Percentiles rank a stretch among this genome's conserved stretches.
phyloP scores from a whole-genome alignment of 2,797 vertebrate species.

The Moxostoma hubbsi region DNA sequence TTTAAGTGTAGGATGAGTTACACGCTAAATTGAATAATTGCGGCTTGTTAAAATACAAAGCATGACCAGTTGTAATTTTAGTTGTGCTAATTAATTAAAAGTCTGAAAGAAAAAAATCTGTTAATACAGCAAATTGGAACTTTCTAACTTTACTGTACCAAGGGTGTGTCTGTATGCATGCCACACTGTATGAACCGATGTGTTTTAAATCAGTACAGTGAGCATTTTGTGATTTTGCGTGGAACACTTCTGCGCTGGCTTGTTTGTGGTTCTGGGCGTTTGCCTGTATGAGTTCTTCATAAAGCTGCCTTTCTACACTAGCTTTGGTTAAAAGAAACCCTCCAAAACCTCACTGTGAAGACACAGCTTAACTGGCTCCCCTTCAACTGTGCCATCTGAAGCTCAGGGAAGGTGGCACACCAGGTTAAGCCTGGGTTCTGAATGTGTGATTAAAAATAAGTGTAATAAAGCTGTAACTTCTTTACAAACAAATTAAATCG shows the following conservation, averaged over 20 bases:
- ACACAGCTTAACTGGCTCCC: conserved; percentile 77
- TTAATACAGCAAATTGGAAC: background rate
- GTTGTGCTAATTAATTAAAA: background rate
- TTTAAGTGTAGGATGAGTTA: no score
- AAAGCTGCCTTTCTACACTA: conserved; percentile 74
- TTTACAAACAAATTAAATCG: background rate
- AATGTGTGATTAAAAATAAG: background rate
- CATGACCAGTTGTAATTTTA: no score
- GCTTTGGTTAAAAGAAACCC: conserved; percentile 70
- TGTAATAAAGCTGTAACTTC: background rate
- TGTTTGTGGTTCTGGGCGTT: conserved; percentile 82
- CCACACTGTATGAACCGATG: conserved; percentile 62
- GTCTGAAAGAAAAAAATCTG: background rate
- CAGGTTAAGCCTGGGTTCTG: conserved; percentile 12
- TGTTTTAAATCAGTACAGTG: conserved; percentile 75
- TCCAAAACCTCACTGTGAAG: conserved; percentile 73
- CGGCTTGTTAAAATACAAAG: no score
- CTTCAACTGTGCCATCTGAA: conserved; percentile 45
- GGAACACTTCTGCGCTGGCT: conserved; percentile 57
- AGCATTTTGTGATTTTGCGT: conserved; percentile 42
- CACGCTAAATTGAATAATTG: no score
- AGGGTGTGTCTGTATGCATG: conserved; percentile 69
- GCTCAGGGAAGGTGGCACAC: conserved; percentile 25
- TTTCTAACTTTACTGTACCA: conserved; percentile 59
- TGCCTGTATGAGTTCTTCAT: conserved; percentile 61